These are phyloP conservation scores for Pandemis heparana DNA, from an alignment of 2,888 invertebrate species.

Conservation along the genomic window DNA sequence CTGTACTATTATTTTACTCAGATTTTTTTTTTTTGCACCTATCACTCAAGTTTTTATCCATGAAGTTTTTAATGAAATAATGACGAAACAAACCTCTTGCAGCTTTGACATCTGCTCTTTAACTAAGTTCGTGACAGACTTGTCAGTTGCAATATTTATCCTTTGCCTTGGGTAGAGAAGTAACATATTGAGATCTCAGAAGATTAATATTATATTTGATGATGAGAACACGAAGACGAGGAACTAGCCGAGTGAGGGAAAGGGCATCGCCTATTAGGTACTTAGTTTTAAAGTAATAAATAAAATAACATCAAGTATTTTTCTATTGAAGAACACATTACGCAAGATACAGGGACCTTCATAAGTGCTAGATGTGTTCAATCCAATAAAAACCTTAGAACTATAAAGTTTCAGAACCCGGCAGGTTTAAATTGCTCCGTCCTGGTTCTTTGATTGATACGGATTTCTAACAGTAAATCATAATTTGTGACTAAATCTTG, in stretches of 20 bases:
- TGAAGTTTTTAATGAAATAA: background rate
- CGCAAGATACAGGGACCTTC: no score
- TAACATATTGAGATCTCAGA: background rate
- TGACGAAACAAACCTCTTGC: background rate
- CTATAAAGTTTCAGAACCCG: background rate
- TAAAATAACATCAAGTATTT: background rate
- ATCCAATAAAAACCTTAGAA: no score
- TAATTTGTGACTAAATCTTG: conserved; percentile 7
- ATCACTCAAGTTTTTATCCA: background rate
- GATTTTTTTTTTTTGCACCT: no score
- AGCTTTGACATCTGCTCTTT: background rate
- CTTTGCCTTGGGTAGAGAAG: background rate
- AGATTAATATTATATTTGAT: background rate
- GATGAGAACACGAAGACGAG: conserved; percentile 20
- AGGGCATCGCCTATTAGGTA: conserved; percentile 6
- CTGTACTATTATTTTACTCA: no score
- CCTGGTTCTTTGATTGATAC: conserved; percentile 13
- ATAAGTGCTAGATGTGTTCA: no score
- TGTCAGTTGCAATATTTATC: background rate
- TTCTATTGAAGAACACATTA: no score
- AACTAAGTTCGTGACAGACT: background rate
- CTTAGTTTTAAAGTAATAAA: background rate
- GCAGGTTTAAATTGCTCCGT: background rate
- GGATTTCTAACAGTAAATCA: conserved; percentile 11
- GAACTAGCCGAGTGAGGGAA: conserved; percentile 1